These are phyloP conservation scores for Philereme vetulata DNA, from an alignment of 2,888 invertebrate species.

Conservation along the genomic window DNA sequence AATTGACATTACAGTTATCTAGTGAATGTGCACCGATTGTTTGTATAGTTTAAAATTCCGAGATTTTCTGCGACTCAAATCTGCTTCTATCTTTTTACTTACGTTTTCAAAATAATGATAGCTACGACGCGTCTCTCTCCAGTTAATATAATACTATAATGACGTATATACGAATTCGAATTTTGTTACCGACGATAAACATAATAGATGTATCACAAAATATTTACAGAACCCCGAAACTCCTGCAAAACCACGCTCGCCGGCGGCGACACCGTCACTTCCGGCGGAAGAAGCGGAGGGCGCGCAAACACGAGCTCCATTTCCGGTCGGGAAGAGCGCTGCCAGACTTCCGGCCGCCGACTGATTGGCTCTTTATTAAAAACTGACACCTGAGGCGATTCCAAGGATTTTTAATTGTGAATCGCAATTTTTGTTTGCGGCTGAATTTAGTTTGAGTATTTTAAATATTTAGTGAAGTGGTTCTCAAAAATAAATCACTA, in stretches of 20 bases:
- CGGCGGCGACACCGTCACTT: conserved; percentile 63
- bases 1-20: no score
- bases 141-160: no score
- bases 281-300: conserved; percentile 65
- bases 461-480: not conserved
- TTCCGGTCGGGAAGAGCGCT: conserved; percentile 75
- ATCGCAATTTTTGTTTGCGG: conserved; percentile 5
- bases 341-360: conserved; percentile 72
- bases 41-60: no score
- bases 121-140: no score
- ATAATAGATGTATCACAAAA: not conserved
- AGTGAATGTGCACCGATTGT: no score
- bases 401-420: conserved; percentile 32
- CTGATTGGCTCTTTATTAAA: conserved; percentile 83
- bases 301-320: conserved; percentile 77
- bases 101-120: no score
- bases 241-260: conserved; percentile 40
- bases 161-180: no score
- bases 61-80: no score
- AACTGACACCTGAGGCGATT: conserved; percentile 79
- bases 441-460: not conserved
- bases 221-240: conserved; percentile 26
- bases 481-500: not conserved
- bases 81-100: no score
- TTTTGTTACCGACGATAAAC: no score